Evolutionary conservation across 2,113 vertebrate species (phyloP).

Genomic region (Indri indri): DNA sequence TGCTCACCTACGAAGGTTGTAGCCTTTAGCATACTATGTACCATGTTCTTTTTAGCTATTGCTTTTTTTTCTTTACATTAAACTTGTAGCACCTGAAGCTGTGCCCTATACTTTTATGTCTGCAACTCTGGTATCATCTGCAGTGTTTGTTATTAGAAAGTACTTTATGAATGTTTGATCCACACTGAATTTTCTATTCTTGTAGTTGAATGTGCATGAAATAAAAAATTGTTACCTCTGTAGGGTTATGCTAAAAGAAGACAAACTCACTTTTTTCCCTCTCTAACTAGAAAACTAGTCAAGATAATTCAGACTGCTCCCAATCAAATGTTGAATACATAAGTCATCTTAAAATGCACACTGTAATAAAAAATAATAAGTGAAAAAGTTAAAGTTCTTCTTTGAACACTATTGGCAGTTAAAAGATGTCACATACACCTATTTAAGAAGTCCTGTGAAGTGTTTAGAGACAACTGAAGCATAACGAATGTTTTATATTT

Average conservation of each 20-base stretch:
- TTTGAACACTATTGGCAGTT: not conserved
- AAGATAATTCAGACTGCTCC: not conserved
- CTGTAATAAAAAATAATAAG: not conserved
- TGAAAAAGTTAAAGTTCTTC: not conserved
- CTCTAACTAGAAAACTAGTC: not conserved
- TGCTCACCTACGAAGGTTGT: not conserved
- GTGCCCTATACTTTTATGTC: not conserved
- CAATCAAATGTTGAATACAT: not conserved
- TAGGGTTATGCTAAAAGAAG: not conserved
- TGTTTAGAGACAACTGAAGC: not conserved
- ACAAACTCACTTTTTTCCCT: not conserved
- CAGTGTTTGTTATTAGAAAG: not conserved
- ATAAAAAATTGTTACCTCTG: not conserved
- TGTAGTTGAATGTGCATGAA: not conserved
- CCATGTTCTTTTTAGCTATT: not conserved
- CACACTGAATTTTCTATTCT: not conserved
- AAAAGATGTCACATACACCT: not conserved
- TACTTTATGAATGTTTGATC: not conserved
- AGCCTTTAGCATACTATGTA: not conserved
- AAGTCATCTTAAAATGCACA: not conserved
- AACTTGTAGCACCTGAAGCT: not conserved
- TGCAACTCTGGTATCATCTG: not conserved
- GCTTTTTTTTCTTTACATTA: not conserved
- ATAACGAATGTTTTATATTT: not conserved
- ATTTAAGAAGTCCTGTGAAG: not conserved